Base-by-base conservation (phyloP, 2,113 vertebrate genomes). In the Dipodomys ordii region DNA sequence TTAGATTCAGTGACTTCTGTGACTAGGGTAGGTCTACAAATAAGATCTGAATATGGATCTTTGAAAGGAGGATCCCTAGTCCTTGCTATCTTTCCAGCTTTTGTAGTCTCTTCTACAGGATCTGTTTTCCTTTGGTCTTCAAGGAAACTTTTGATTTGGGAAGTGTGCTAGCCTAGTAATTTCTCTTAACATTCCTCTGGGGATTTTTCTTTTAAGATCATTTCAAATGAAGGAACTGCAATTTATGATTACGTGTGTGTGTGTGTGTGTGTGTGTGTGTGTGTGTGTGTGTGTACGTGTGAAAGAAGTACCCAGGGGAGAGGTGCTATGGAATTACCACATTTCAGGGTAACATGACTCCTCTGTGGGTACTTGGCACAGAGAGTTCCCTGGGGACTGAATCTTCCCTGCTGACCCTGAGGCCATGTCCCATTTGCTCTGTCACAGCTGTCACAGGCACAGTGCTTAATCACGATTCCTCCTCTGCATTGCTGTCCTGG, bases 141-240 rank as follows among this genome's bases (percentile, higher is more conserved):
- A 2, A 97, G 92, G 95, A 96, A 96, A 94, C 64, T 76, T 89
- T 91, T 90, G 94, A 83, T 83, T 84, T 71, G n/a, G 44, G 53
- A 32, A 67, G 39, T 67, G 35, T 39, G 8, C 18, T 87, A 91
- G 78, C 46, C 32, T 67, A 87, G 49, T 77, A 93, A 96, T 97
- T 96, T 97, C 69, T 91, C 91, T 93, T 85, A 91, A 72, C 85
- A 90, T 57, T 95, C 87, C 95, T 23, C 77, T 39, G 77, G 91
- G 92, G 91, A 80, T 83, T 90, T 89, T 94, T 88, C 46, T 78
- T 39, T 95, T 46, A 62, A 77, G 49, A 93, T 90, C 81, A 80
- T 88, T 92, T 93, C 92, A 96, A 97, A 90, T 91, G 86, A 73
- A 96, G 97, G 95, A 86, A 95, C n/a, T 13, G 0, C 82, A 90